Conservation (phyloP, 1,140 invertebrate species). For the Ostrea denselamellosa region DNA sequence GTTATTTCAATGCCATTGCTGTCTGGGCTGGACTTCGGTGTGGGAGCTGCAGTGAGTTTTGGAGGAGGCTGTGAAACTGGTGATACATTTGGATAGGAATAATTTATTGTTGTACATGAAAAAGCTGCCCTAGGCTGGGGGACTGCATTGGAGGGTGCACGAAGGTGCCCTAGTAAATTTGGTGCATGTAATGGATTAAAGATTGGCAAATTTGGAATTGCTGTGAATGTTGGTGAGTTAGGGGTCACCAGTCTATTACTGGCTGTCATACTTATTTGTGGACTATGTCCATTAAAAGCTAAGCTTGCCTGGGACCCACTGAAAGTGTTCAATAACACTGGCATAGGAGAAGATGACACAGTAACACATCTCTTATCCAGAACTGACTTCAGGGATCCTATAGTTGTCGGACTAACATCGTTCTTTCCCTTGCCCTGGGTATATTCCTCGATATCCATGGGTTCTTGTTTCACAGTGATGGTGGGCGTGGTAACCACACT, state of each 20-base stretch:
- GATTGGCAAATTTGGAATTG: conserved; percentile 22
- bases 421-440: not conserved
- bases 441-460: conserved; percentile 49
- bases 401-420: not conserved
- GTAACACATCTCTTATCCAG: conserved; percentile 15
- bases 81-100: conserved; percentile 10
- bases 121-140: not conserved
- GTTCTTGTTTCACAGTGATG: conserved; percentile 57
- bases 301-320: not conserved
- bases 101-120: not conserved
- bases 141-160: not conserved
- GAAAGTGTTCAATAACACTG: conserved; percentile 28
- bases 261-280: not conserved
- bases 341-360: not conserved
- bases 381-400: conserved; percentile 12
- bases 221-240: not conserved
- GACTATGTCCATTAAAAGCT: conserved; percentile 6
- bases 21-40: not conserved
- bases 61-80: conserved; percentile 41
- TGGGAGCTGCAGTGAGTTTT: conserved; percentile 50
- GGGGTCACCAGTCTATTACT: not conserved
- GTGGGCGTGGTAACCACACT: not conserved
- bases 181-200: conserved; percentile 28
- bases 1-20: conserved; percentile 6
- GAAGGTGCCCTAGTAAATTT: not conserved